phyloP scores from a whole-genome alignment of 2,113 vertebrate genomes.

The Prinia subflava region DNA sequence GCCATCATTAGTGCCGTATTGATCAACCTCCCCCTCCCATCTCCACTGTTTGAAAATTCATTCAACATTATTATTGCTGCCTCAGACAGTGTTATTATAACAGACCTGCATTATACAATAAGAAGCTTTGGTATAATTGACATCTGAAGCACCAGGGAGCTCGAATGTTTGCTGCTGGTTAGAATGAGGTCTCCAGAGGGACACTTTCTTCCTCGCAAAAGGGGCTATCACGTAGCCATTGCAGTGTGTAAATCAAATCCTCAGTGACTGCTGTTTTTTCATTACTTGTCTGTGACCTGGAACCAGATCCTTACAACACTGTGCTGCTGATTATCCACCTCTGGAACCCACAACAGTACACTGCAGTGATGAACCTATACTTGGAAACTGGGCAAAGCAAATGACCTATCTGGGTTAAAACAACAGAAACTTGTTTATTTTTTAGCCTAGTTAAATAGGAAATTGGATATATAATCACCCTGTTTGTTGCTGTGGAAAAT shows the following conservation, averaged over 20 bases:
- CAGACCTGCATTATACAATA: conserved; percentile 36
- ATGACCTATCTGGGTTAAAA: background rate
- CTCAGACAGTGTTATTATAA: conserved; percentile 54
- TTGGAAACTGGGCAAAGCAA: background rate
- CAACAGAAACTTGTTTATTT: background rate
- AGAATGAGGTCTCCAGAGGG: conserved; percentile 3
- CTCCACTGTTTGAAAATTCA: conserved; percentile 47
- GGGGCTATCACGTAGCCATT: background rate
- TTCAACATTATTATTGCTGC: conserved; percentile 40
- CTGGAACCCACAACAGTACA: background rate
- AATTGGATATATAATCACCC: background rate
- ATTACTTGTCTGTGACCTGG: conserved; percentile 24
- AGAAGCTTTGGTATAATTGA: conserved; percentile 61
- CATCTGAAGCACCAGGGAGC: conserved; percentile 41
- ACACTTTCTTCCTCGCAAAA: conserved; percentile 21
- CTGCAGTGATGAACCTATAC: background rate
- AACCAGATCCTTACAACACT: conserved; percentile 6
- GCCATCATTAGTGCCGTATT: conserved; percentile 6
- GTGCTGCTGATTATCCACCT: background rate
- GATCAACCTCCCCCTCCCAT: conserved; percentile 35
- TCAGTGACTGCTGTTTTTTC: conserved; percentile 22
- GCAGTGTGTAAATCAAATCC: conserved; percentile 38
- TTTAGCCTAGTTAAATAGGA: background rate
- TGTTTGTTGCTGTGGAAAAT: background rate
- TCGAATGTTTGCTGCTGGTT: conserved; percentile 14